Evolutionary conservation across 92 coral and sea anemone genomes (phyloP), one percentile per base, ranked within the genome.

Genomic region (Meandrina meandrites): DNA sequence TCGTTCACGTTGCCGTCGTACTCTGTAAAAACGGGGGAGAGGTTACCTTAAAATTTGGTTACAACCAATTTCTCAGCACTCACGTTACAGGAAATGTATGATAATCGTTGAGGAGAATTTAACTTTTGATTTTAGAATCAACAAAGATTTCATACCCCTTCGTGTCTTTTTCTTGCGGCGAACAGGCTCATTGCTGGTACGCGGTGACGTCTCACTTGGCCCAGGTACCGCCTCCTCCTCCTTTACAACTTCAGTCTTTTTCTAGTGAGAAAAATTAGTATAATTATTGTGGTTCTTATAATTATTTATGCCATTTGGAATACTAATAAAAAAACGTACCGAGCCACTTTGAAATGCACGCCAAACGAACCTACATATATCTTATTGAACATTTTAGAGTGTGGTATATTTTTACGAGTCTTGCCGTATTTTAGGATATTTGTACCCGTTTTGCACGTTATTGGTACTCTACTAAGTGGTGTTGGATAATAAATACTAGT

Each of bases 151-250:
- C 73, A 48, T 84, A 84, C 87, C 87, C 75, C 87, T 74, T 24
- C 87, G 87, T 58, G 87, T 84, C 87, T 84, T 84, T 84, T 84
- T n/a, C n/a, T n/a, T 84, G 80, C 75, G 72, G 35, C 87, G 80
- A 37, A 37, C 27, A 36, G 48, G 51, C n/a, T 40, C 76, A 40
- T 84, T 58, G 34, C 78, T 58, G 34, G 16, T 8, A 19, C 79
- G 48, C 87, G 79, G 36, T n/a, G 40, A 35, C 15, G 80, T 36
- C 24, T 32, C 72, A 56, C 68, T 82, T 32, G 80, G 45, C n/a
- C 69, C 80, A 37, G 74, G 54, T 16, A n/a, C 69, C 22, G 19
- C 28, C 48, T 72, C 56, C 27, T 37, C 48, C 47, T 79, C 87
- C 8, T 37, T 24, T 56, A 18, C 58, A 75, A 74, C 71, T 30